A percentile compares a stretch with the other conserved stretches of the same genome.
phyloP scores from a whole-genome alignment of 1,140 invertebrate genomes.

The Camponotus vicinus region DNA sequence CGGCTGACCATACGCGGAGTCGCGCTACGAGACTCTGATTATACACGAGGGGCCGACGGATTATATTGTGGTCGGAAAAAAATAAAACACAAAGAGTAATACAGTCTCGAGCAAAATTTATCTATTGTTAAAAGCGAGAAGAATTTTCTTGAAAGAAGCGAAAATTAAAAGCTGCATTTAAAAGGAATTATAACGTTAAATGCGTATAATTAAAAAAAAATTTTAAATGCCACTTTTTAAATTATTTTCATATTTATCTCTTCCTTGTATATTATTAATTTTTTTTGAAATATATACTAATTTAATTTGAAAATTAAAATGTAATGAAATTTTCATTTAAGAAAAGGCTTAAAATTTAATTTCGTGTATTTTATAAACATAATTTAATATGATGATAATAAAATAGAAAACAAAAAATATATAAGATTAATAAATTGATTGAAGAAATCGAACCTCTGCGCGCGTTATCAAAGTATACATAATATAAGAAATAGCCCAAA shows the following conservation, averaged over 20 bases:
- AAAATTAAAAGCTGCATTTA: too few relatives aligned
- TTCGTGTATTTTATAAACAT: background rate
- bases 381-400: background rate
- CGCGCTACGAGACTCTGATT: constrained; percentile 29
- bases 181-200: too few relatives aligned
- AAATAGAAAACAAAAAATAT: background rate
- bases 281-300: too few relatives aligned
- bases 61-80: background rate
- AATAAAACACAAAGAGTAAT: background rate
- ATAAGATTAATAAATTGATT: background rate
- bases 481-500: background rate
- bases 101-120: background rate
- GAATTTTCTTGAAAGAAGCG: too few relatives aligned
- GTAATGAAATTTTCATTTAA: too few relatives aligned
- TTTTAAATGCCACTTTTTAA: too few relatives aligned
- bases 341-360: too few relatives aligned
- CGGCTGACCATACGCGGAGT: constrained; percentile 33
- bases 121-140: too few relatives aligned
- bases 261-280: too few relatives aligned
- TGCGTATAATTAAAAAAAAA: too few relatives aligned
- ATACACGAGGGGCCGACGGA: background rate
- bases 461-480: background rate
- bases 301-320: too few relatives aligned
- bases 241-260: too few relatives aligned
- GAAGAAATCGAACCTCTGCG: background rate